phyloP scores from a whole-genome alignment of 2,888 invertebrate species.

The Gasteruption jaculator region DNA sequence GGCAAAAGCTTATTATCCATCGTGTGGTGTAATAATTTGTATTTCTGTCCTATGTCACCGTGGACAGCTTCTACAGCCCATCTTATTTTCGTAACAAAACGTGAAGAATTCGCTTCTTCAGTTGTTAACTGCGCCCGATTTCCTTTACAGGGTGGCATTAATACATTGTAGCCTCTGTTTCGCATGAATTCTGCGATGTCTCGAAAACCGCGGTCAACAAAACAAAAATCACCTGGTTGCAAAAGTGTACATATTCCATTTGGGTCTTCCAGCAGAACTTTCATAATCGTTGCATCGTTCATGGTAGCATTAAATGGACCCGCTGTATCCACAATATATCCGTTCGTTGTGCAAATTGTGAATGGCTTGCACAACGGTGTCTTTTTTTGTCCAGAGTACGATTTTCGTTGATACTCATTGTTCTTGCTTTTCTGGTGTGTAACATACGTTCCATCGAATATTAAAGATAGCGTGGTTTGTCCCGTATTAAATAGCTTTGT shows the following conservation, averaged over 20 bases:
- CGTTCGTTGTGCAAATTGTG: conserved; percentile 25
- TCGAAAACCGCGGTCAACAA: conserved; percentile 31
- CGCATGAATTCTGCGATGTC: conserved; percentile 23
- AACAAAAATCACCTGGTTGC: conserved; percentile 21
- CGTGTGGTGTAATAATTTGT: conserved; percentile 13
- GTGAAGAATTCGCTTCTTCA: conserved; percentile 22
- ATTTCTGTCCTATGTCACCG: conserved; percentile 19
- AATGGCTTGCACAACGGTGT: conserved; percentile 25
- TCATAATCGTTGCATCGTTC: conserved; percentile 27
- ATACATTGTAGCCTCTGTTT: conserved; percentile 18
- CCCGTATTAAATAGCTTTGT: conserved; percentile 6
- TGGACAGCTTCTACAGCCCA: conserved; percentile 24
- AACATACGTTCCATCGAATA: conserved; percentile 13
- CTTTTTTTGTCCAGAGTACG: conserved; percentile 23
- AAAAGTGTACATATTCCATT: conserved; percentile 20
- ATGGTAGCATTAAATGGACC: conserved; percentile 21
- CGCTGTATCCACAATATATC: conserved; percentile 24
- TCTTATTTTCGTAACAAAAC: conserved; percentile 25
- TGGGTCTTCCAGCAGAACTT: conserved; percentile 17
- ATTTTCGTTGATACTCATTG: conserved; percentile 12
- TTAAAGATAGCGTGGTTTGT: no score
- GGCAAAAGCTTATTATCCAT: conserved; percentile 21
- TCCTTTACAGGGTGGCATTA: conserved; percentile 31
- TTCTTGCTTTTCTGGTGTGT: conserved; percentile 11
- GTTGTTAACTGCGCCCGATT: conserved; percentile 24